Conservation (phyloP, 2,797 vertebrate genomes). For the Parotocinclus haroldoi region DNA sequence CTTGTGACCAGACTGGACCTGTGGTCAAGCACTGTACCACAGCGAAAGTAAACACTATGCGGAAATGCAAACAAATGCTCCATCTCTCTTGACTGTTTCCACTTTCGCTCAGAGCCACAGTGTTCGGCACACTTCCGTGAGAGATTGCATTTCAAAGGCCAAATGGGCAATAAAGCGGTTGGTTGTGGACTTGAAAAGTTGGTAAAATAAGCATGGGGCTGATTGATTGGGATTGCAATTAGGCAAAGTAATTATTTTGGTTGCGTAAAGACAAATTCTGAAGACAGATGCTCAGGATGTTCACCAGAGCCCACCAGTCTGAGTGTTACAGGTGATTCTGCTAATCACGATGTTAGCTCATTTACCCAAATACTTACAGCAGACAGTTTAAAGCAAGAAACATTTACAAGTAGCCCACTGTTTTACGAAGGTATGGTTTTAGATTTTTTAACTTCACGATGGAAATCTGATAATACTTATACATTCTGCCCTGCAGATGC, state of each 20-base stretch:
- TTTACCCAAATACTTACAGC: no score
- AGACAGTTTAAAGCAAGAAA: no score
- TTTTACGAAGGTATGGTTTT: no score
- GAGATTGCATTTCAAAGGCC: slow-evolving; percentile 53
- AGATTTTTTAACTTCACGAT: no score
- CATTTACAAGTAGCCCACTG: no score
- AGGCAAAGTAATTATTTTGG: slow-evolving; percentile 39
- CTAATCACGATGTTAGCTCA: no score
- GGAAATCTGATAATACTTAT: no score
- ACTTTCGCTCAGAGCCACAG: slow-evolving; percentile 44
- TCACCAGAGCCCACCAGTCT: slow-evolving; percentile 7
- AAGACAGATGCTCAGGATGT: slow-evolving; percentile 31
- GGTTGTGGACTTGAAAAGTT: slow-evolving; percentile 28
- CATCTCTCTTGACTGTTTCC: slow-evolving; percentile 52
- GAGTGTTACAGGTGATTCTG: no score
- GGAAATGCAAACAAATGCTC: slow-evolving; percentile 71
- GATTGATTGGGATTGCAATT: slow-evolving; percentile 47
- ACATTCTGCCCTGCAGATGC: no score
- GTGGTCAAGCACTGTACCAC: slow-evolving; percentile 35
- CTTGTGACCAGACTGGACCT: no score
- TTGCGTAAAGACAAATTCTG: slow-evolving; percentile 35
- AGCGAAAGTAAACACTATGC: slow-evolving; percentile 62
- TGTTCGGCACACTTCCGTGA: slow-evolving; percentile 46
- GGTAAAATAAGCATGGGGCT: slow-evolving; percentile 52
- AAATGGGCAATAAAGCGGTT: slow-evolving; percentile 31